Conservation (phyloP, 2,797 vertebrate species). For the Limnodromus scolopaceus region DNA sequence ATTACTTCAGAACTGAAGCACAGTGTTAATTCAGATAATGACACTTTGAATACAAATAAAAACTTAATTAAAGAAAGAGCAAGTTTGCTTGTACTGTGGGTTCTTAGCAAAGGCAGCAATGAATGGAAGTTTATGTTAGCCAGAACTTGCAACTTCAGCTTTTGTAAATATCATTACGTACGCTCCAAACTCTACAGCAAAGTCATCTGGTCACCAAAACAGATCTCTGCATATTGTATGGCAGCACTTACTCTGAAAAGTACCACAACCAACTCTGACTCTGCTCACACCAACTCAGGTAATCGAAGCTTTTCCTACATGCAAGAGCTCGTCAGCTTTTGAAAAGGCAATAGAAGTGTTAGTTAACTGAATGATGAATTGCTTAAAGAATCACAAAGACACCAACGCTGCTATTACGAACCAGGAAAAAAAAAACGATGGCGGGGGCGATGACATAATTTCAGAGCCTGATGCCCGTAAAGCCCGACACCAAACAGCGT, state of each 20-base stretch:
- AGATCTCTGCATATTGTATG: not conserved
- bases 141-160: constrained; percentile 20
- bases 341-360: not conserved
- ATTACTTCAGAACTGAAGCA: not conserved
- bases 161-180: constrained; percentile 47
- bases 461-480: not conserved
- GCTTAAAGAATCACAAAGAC: not conserved
- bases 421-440: not conserved
- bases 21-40: not conserved
- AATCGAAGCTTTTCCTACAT: not conserved
- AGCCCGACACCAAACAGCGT: not conserved
- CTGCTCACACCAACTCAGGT: not conserved
- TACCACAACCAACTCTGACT: not conserved
- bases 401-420: not conserved
- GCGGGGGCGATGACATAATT: not conserved
- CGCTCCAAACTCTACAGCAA: constrained; percentile 4
- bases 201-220: constrained; percentile 45
- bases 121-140: constrained; percentile 60
- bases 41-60: not conserved
- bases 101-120: constrained; percentile 7
- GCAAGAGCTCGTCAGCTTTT: not conserved
- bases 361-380: not conserved
- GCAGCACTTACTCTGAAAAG: not conserved
- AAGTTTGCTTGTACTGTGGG: not conserved
- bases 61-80: not conserved